Conservation (phyloP, 2,113 vertebrate species). For the Oncorhynchus keta region DNA sequence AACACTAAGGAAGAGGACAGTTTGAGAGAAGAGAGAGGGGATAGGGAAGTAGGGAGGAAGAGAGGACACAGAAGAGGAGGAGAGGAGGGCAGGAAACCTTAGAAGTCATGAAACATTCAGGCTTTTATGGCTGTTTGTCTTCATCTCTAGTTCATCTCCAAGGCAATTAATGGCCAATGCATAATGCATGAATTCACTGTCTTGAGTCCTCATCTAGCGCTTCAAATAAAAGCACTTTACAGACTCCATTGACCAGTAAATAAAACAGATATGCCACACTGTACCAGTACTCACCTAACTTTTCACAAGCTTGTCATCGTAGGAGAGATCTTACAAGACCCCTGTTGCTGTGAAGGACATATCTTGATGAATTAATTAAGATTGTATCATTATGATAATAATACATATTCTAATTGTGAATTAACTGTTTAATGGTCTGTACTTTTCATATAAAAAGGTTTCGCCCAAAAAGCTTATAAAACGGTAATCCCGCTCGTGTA, state of each 20-base stretch:
- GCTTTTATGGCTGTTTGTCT: not conserved
- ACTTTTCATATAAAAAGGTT: too few species aligned
- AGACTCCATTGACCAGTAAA: not conserved
- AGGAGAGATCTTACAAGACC: not conserved
- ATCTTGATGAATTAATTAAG: too few species aligned
- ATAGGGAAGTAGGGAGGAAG: not conserved
- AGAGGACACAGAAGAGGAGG: not conserved
- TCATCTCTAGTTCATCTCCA: not conserved
- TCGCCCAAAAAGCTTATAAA: too few species aligned
- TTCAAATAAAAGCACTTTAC: not conserved
- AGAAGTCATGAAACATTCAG: slow-evolving; percentile 4
- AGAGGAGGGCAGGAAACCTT: not conserved
- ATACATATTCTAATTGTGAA: too few species aligned
- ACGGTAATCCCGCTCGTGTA: too few species aligned
- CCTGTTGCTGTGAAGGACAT: too few species aligned
- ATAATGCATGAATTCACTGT: slow-evolving; percentile 1
- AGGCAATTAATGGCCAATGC: not conserved
- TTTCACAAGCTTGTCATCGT: not conserved
- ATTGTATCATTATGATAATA: too few species aligned
- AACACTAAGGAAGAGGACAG: not conserved
- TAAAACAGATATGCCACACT: not conserved
- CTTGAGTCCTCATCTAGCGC: not conserved
- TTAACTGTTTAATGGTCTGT: too few species aligned
- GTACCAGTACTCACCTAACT: not conserved
- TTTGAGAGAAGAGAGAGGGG: not conserved